Percentiles rank a stretch among this genome's conserved stretches.
These are phyloP conservation scores for Stegostoma tigrinum DNA, from an alignment of 2,113 vertebrate genomes.

Conservation along the genomic window DNA sequence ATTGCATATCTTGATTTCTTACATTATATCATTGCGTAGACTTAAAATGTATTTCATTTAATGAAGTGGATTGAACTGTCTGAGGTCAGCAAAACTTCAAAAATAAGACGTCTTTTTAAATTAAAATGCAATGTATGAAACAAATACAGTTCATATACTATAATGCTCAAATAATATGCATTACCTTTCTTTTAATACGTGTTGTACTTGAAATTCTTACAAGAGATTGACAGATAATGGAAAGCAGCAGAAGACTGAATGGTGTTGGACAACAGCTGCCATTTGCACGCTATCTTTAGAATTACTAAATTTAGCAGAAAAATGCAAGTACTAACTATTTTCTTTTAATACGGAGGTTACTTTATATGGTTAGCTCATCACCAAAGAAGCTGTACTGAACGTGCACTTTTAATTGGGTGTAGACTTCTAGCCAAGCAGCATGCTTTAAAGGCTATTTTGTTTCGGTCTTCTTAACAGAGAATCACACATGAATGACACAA, in stretches of 20 bases:
- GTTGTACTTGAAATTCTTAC: background rate
- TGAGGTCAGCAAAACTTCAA: background rate
- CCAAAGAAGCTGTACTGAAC: background rate
- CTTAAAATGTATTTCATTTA: background rate
- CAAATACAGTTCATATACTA: background rate
- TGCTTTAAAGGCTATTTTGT: background rate
- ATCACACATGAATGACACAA: background rate
- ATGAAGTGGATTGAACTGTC: background rate
- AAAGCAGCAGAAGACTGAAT: background rate
- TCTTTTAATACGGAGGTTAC: background rate
- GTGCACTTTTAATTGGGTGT: no score
- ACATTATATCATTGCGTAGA: background rate
- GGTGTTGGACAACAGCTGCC: conserved; percentile 6
- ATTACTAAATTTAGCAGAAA: conserved; percentile 22
- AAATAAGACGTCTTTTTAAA: background rate
- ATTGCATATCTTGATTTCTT: background rate
- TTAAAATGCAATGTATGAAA: background rate
- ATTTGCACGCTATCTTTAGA: conserved; percentile 6
- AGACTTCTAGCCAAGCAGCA: background rate
- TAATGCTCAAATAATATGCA: background rate
- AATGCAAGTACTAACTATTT: conserved; percentile 10
- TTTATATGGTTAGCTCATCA: background rate
- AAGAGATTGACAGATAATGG: background rate
- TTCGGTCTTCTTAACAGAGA: background rate
- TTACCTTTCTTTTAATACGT: background rate